Evolutionary conservation across 2,113 vertebrate genomes (phyloP), one percentile per base, ranked within the genome.

Genomic region (Microcebus murinus): DNA sequence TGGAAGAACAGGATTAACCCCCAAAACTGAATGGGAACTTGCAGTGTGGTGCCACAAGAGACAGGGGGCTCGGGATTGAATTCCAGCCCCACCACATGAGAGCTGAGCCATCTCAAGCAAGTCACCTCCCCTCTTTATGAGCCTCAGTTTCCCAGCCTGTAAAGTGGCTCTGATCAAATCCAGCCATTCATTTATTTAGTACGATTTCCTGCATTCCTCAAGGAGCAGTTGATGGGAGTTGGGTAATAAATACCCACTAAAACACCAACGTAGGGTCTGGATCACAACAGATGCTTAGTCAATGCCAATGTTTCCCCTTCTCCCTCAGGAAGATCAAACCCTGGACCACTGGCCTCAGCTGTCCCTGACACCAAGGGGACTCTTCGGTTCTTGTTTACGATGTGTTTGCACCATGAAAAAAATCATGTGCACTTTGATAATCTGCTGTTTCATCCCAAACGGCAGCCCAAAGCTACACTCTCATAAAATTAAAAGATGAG

Each of bases 401-500:
- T 9, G 8, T 29, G 15, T 73, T 85, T 63, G 52, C 11, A 59
- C 89, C n/a, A 27, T 3, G 6, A 57, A 86, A 73, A 67, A 77
- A 50, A 50, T 23, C 36, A 55, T 77, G 6, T 77, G 79, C 42
- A 34, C 81, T 95, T 89, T 70, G 63, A 74, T 80, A 42, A 65
- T 76, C 29, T 45, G 70, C 73, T 34, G 5, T 74, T 89, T 93
- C 17, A 55, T 83, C 39, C 63, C 34, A 25, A 74, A 70, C 21
- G 48, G 31, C 45, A 73, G 77, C 84, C 65, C 52, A 23, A 86
- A 86, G 48, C 39, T 27, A 90, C 25, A 31, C 29, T 55, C 79
- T 81, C 25, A 25, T 8, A 42, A 89, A 84, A 86, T 91, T 23
- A 87, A 89, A 88, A 95, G 42, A 73, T 31, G 50, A 95, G 63